Evolutionary conservation across 2,113 vertebrate species (phyloP).

Genomic region (Myrmophylax atrothorax): DNA sequence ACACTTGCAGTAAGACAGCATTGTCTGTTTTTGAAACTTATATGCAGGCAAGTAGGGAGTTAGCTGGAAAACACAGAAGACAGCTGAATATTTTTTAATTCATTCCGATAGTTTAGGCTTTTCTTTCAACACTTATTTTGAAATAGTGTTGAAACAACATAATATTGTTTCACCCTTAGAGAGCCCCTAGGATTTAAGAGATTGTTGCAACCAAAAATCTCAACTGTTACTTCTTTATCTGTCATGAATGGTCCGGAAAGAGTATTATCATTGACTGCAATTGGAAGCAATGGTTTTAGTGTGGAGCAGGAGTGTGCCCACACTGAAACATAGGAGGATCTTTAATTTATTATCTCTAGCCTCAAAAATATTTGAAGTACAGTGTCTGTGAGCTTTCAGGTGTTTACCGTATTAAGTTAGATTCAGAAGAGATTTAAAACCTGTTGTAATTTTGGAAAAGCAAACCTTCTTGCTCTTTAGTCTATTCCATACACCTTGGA

Average conservation of each 20-base stretch:
- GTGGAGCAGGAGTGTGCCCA: background rate
- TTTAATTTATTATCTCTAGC: background rate
- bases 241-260: background rate
- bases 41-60: background rate
- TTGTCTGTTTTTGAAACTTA: slow-evolving; percentile 11
- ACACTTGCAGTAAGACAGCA: background rate
- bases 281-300: background rate
- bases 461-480: slow-evolving; percentile 59
- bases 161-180: background rate
- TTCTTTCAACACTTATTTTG: background rate
- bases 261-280: background rate
- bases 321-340: background rate
- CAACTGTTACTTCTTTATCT: background rate
- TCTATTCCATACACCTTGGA: background rate
- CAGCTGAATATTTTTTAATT: background rate
- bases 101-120: background rate
- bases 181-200: background rate
- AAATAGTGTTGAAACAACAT: background rate
- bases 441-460: slow-evolving; percentile 40
- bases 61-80: background rate
- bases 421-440: slow-evolving; percentile 38
- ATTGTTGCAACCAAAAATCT: background rate
- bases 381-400: background rate
- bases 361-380: background rate
- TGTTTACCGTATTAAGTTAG: slow-evolving; percentile 9